Evolutionary conservation across 2,888 invertebrate species (phyloP).

Genomic region (Lycia hirtaria): DNA sequence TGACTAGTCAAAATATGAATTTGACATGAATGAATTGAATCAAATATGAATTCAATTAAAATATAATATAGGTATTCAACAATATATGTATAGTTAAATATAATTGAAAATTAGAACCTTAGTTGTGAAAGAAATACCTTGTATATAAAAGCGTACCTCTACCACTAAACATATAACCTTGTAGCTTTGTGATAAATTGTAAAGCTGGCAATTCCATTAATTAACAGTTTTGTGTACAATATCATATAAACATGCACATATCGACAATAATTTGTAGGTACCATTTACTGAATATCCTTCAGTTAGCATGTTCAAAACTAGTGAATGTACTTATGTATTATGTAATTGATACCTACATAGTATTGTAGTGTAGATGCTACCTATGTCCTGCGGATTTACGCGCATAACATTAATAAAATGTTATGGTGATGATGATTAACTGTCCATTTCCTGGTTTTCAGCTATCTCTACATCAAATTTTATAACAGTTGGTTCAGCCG

Average conservation of each 20-base stretch:
- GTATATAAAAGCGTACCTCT: neutral
- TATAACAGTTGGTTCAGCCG: too few relatives aligned
- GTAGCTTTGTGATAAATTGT: slow-evolving; percentile 7
- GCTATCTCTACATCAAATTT: too few relatives aligned
- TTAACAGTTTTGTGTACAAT: slow-evolving; percentile 1
- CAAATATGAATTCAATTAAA: neutral
- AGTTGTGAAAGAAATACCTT: neutral
- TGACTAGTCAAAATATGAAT: too few relatives aligned
- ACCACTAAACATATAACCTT: slow-evolving; percentile 7
- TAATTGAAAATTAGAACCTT: neutral
- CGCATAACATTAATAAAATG: too few relatives aligned
- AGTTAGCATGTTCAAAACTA: too few relatives aligned
- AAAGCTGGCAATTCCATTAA: slow-evolving; percentile 74
- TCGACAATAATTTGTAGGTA: neutral
- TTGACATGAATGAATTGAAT: neutral
- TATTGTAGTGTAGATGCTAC: too few relatives aligned
- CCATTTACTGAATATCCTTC: slow-evolving; percentile 5
- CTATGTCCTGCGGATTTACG: too few relatives aligned
- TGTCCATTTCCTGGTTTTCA: too few relatives aligned
- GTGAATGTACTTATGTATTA: too few relatives aligned
- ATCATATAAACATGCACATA: neutral
- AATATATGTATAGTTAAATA: too few relatives aligned
- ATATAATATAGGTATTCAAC: neutral
- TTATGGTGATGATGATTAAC: too few relatives aligned
- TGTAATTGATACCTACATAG: too few relatives aligned